These are phyloP conservation scores for Hemiprocne comata DNA, from an alignment of 2,113 vertebrate species.

Conservation along the genomic window DNA sequence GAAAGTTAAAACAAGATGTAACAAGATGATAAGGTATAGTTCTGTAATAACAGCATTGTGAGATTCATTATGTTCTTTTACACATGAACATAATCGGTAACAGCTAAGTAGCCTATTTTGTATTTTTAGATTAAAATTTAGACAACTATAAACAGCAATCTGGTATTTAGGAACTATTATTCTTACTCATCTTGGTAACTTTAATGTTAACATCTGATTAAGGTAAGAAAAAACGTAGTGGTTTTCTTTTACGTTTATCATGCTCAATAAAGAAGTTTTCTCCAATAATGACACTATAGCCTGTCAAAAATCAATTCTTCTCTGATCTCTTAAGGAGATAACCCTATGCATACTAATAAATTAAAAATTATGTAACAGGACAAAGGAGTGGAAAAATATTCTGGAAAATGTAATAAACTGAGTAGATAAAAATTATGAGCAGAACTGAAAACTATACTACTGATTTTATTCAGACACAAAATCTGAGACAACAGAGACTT, in stretches of 20 bases:
- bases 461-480: not conserved
- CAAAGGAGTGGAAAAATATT: not conserved
- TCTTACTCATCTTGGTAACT: not conserved
- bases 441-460: not conserved
- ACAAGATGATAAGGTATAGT: not conserved
- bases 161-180: not conserved
- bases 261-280: not conserved
- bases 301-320: not conserved
- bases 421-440: not conserved
- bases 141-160: not conserved
- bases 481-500: not conserved
- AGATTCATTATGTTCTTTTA: not conserved
- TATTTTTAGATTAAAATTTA: not conserved
- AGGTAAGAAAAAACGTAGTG: not conserved
- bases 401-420: not conserved
- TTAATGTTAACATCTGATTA: not conserved
- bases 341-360: not conserved
- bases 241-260: not conserved
- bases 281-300: not conserved
- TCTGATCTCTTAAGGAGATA: not conserved
- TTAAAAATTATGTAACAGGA: not conserved
- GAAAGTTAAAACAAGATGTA: not conserved
- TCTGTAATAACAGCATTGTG: not conserved
- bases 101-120: not conserved
- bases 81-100: not conserved